Base-by-base conservation (phyloP, 2,888 invertebrate species). In the Drosophila diplacantha region DNA sequence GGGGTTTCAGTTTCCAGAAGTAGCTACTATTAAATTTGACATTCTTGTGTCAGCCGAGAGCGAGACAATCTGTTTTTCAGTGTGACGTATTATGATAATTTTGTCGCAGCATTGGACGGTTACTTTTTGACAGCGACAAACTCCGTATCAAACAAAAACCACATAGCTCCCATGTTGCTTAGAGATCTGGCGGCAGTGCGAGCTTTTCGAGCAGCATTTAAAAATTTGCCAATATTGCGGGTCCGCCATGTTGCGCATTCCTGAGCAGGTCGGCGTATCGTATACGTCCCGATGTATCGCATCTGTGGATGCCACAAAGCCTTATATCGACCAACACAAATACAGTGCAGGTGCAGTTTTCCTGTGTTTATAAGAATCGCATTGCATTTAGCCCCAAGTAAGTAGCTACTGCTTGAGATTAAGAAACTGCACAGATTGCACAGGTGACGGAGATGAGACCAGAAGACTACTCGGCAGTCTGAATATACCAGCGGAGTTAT, bases 21-120 rank as follows among this genome's bases (percentile, higher is more conserved):
- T 64, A 57, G 58, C 56, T 57, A 79, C 83, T 73, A 54, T 64
- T 51, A 58, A 82, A 77, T 81, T 77, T 78, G 60, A 70, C 78
- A 79, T 81, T 66, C 83, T 75, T 65, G 44, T 50, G 44, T 71
- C 51, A 62, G 46, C 55, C 60, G 35, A 52, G 53, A 24, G 31
- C 54, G 8, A 32, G 24, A 12, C 11, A 22, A 14, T 26, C 41
- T 46, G 35, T 16, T 31, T 5, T 20, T 54, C 4, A 35, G 34
- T 60, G 26, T 32, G 14, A 58, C 29, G 8, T 47, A 14, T 32
- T 20, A 14, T n/a, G 12, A 38, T n/a, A 66, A 58, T 37, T 44
- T 53, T 24, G 37, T 46, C 44, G 32, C 26, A 47, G 44, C 26
- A 34, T 34, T n/a, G 12, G 3, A 4, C 9, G 7, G 11, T 4